These are phyloP conservation scores for Drosophila hawaiiensis DNA, from an alignment of 2,888 invertebrate genomes.

Conservation along the genomic window DNA sequence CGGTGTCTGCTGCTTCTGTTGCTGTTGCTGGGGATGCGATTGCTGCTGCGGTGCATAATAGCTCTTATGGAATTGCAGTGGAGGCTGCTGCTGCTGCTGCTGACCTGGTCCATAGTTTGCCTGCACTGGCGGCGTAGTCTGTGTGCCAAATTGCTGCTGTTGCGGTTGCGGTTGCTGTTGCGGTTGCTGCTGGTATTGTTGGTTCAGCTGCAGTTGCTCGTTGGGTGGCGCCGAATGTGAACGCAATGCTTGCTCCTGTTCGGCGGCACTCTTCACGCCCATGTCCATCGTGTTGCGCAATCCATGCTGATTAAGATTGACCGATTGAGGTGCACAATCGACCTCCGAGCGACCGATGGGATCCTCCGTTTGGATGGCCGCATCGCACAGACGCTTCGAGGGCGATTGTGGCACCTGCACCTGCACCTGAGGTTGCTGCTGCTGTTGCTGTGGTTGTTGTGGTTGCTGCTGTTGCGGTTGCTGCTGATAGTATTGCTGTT, in stretches of 20 bases:
- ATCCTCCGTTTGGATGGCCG: slow-evolving; percentile 85
- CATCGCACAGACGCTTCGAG: slow-evolving; percentile 83
- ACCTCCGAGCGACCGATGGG: slow-evolving; percentile 74
- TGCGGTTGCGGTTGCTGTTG: slow-evolving; percentile 55
- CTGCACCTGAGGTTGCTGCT: slow-evolving; percentile 48
- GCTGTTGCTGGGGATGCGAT: slow-evolving; percentile 61
- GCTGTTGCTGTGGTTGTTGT: slow-evolving; percentile 41
- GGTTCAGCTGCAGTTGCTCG: slow-evolving; percentile 81
- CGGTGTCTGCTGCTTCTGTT: slow-evolving; percentile 77
- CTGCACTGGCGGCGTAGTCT: slow-evolving; percentile 83
- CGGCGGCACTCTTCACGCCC: slow-evolving; percentile 88
- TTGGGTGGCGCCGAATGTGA: slow-evolving; percentile 93
- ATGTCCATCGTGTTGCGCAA: slow-evolving; percentile 92
- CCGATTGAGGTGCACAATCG: slow-evolving; percentile 65
- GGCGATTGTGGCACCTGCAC: slow-evolving; percentile 71
- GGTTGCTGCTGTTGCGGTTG: slow-evolving; percentile 39
- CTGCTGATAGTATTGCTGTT: slow-evolving; percentile 60
- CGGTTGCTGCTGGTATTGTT: slow-evolving; percentile 66
- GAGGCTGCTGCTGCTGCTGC: slow-evolving; percentile 40
- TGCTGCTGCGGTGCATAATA: slow-evolving; percentile 66
- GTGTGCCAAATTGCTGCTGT: slow-evolving; percentile 75
- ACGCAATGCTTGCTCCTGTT: slow-evolving; percentile 87
- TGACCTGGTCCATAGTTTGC: slow-evolving; percentile 30
- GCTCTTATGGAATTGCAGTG: slow-evolving; percentile 56
- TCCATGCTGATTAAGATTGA: slow-evolving; percentile 88